phyloP scores from a whole-genome alignment of 2,797 vertebrate genomes.

The Rachycentron canadum region DNA sequence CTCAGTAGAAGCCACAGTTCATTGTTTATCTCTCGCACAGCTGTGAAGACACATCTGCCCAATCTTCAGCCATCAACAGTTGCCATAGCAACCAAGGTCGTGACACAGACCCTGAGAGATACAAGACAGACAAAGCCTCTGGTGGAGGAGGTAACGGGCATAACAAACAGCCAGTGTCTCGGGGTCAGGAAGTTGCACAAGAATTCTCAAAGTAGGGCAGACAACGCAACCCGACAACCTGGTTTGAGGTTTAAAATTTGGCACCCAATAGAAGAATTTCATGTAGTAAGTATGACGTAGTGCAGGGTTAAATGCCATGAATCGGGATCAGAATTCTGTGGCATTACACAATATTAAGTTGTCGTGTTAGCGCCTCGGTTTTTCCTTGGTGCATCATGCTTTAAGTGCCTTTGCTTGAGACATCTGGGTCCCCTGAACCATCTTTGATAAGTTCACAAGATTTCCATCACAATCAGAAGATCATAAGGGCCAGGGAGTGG shows the following conservation, averaged over 20 bases:
- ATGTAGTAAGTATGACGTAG: background rate
- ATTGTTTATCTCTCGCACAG: background rate
- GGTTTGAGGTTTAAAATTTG: background rate
- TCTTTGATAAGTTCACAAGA: background rate
- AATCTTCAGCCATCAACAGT: background rate
- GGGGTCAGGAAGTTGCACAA: background rate
- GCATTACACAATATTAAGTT: too few relatives aligned
- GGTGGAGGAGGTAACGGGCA: background rate
- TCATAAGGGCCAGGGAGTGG: too few relatives aligned
- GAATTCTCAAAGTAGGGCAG: background rate
- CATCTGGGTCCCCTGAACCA: too few relatives aligned
- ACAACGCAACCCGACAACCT: background rate
- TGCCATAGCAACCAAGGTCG: background rate
- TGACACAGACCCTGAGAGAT: background rate
- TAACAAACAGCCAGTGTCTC: background rate
- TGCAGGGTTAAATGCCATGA: background rate
- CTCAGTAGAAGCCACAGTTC: background rate
- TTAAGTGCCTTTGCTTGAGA: background rate
- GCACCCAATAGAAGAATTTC: background rate
- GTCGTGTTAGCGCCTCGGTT: background rate
- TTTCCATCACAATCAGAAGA: background rate
- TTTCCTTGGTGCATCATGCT: background rate
- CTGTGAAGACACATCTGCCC: background rate
- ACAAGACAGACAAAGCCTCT: background rate
- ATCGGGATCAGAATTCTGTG: too few relatives aligned